These are phyloP conservation scores for Hexactinellida sp. DNA, from an alignment of 37 sponge, comb jelly and placozoan genomes.

Conservation along the genomic window DNA sequence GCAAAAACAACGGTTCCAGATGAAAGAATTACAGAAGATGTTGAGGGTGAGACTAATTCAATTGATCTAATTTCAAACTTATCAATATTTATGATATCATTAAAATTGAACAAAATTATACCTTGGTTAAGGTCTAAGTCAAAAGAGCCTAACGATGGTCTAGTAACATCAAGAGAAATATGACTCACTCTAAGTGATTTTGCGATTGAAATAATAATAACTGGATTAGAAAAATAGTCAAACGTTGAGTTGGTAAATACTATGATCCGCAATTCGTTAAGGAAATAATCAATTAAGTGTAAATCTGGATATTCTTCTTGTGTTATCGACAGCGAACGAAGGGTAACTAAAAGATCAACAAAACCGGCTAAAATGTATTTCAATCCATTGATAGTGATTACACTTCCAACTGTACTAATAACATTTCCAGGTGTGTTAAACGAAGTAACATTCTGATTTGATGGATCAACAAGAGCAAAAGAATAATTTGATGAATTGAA, in stretches of 20 bases:
- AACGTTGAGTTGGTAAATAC: not conserved
- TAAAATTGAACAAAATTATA: slow-evolving; percentile 38
- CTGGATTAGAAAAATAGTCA: not conserved
- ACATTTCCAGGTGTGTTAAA: not conserved
- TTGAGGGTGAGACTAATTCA: not conserved
- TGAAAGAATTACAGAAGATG: not conserved
- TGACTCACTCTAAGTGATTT: not conserved
- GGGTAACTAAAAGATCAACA: not conserved
- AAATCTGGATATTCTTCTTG: not conserved
- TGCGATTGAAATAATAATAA: not conserved
- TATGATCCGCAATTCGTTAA: not conserved
- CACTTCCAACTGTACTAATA: not conserved
- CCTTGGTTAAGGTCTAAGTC: slow-evolving; percentile 51
- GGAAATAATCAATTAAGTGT: not conserved
- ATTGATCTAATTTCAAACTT: not conserved
- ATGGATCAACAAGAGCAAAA: slow-evolving; percentile 3
- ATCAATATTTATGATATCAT: slow-evolving; percentile 56
- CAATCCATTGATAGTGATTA: not conserved
- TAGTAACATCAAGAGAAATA: slow-evolving; percentile 23
- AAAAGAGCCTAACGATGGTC: slow-evolving; percentile 46
- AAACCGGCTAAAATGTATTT: not conserved
- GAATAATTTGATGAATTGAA: not conserved
- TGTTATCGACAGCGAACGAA: not conserved
- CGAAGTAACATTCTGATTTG: not conserved
- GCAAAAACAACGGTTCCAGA: not conserved